These are phyloP conservation scores for Scortum barcoo DNA, from an alignment of 2,113 vertebrate species.

Conservation along the genomic window DNA sequence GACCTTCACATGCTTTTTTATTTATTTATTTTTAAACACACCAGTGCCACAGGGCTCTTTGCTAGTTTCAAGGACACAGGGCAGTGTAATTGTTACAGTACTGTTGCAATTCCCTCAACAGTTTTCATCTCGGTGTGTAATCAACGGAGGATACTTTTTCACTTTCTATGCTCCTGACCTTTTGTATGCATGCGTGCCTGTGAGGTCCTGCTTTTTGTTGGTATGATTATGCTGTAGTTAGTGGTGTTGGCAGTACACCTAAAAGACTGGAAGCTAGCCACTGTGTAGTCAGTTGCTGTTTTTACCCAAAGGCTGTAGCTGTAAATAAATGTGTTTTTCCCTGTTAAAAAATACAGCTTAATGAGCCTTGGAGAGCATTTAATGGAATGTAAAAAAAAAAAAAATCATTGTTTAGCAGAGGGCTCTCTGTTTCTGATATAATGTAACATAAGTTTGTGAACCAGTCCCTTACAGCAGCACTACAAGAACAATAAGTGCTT, in stretches of 20 bases:
- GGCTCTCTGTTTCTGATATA: background rate
- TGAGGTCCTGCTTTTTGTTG: constrained; percentile 25
- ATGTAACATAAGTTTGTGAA: background rate
- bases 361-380: constrained; percentile 15
- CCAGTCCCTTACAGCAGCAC: background rate
- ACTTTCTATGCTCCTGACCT: constrained; percentile 14
- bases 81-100: constrained; percentile 30
- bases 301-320: constrained; percentile 24
- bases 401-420: constrained; percentile 7
- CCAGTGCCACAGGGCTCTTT: constrained; percentile 18
- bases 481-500: too few relatives aligned
- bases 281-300: background rate
- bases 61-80: constrained; percentile 46
- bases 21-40: background rate
- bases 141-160: constrained; percentile 22
- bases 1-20: background rate
- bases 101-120: constrained; percentile 17
- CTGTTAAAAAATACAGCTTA: background rate
- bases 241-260: constrained; percentile 10
- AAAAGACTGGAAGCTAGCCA: constrained; percentile 1
- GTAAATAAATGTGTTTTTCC: constrained; percentile 1
- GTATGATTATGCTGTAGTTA: constrained; percentile 17
- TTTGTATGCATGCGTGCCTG: background rate
- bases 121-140: constrained; percentile 25
- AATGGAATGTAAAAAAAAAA: constrained; percentile 14